phyloP scores from a whole-genome alignment of 2,113 vertebrate genomes.

The Muntiacus muntjak region DNA sequence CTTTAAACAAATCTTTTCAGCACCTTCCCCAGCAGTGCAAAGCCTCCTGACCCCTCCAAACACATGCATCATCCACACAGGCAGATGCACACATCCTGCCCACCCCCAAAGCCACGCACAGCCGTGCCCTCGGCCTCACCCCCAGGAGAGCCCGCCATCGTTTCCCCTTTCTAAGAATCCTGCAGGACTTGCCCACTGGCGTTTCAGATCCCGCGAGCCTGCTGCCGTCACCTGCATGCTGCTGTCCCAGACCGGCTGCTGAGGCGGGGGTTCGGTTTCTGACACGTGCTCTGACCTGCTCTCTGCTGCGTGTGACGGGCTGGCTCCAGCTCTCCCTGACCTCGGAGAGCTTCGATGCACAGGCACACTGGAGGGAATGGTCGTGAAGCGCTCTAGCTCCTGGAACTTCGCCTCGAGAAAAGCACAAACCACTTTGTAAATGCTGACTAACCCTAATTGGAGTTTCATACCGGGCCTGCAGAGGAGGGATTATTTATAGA shows the following conservation, averaged over 20 bases:
- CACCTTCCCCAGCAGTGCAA: not conserved
- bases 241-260: not conserved
- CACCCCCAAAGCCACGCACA: not conserved
- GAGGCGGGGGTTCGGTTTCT: not conserved
- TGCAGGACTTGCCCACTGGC: not conserved
- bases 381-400: not conserved
- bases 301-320: not conserved
- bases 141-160: not conserved
- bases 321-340: not conserved
- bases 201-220: not conserved
- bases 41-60: not conserved
- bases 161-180: not conserved
- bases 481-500: slow-evolving; percentile 44
- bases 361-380: not conserved
- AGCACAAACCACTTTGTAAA: not conserved
- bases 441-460: slow-evolving; percentile 11
- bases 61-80: not conserved
- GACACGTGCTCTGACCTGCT: not conserved
- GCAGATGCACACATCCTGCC: not conserved
- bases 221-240: not conserved
- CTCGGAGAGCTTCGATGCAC: not conserved
- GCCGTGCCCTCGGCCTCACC: not conserved
- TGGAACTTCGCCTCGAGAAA: not conserved
- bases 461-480: slow-evolving; percentile 18
- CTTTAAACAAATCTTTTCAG: not conserved